These are phyloP conservation scores for Bungarus multicinctus DNA, from an alignment of 2,113 vertebrate genomes.

Conservation along the genomic window DNA sequence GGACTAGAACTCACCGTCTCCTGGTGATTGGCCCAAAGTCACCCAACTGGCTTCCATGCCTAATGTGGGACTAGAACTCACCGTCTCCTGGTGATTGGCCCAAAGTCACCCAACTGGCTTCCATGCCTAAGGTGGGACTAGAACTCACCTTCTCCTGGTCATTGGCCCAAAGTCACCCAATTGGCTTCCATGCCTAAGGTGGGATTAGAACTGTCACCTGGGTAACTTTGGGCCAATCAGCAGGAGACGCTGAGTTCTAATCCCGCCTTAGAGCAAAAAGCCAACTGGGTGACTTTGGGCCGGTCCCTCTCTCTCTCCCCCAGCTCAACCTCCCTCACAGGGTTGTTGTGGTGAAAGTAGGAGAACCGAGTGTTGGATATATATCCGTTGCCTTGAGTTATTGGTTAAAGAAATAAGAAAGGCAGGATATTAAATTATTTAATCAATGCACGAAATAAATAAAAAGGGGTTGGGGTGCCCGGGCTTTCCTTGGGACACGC, in stretches of 20 bases:
- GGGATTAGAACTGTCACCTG: neutral
- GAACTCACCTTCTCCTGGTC: too few species aligned
- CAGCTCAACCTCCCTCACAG: neutral
- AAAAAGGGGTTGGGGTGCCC: too few species aligned
- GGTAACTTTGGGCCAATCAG: neutral
- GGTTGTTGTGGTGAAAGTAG: too few species aligned
- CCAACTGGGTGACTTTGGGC: neutral
- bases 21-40: neutral
- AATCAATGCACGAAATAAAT: too few species aligned
- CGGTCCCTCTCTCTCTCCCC: neutral
- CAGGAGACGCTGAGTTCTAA: neutral
- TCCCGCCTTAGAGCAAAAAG: neutral
- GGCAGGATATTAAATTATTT: too few species aligned
- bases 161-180: too few species aligned
- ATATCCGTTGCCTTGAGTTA: neutral
- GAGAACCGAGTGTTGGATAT: neutral
- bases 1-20: neutral
- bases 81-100: too few species aligned
- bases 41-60: too few species aligned
- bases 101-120: too few species aligned
- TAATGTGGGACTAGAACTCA: too few species aligned
- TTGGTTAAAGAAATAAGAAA: neutral
- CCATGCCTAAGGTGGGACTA: too few species aligned
- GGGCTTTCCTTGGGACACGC: too few species aligned
- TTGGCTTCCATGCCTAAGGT: neutral